Evolutionary conservation across 2,797 vertebrate genomes (phyloP), one percentile per base, ranked within the genome.

Genomic region (Cryptoprocta ferox): DNA sequence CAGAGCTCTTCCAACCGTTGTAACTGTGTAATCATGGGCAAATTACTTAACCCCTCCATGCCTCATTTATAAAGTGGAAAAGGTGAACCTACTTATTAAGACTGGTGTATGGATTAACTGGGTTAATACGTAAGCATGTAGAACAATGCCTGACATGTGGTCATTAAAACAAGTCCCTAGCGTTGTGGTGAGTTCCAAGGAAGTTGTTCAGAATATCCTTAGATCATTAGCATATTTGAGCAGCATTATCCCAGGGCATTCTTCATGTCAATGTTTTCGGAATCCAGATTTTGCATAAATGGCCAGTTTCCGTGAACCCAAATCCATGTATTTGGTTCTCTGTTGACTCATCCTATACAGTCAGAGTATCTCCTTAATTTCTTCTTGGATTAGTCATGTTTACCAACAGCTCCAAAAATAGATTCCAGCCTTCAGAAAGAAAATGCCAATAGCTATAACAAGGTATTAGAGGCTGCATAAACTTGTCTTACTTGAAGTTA

Each of bases 351-450:
- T 87, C 94, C 75, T 59, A 13, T 88, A 84, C 97, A 98, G 95
- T 97, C 97, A 97, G 94, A 95, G 96, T 66, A 24, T 75, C 86
- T 90, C 91, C 97, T 97, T 98, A 96, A 97, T 97, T 98, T 98
- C 95, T 96, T 97, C 95, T 96, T 95, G 87, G 89, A 92, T 94
- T 92, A 96, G 86, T 95, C 32, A 10, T 97, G 96, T 98, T 98
- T 97, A 82, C 97, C 92, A 92, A 96, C 95, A 98, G 93, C 93
- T 79, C 90, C 71, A 14, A 90, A 95, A 94, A 89, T 88, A 15
- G 59, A 93, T 89, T 73, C 73, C 80, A 50, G 73, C 95, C 96
- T 85, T 96, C 88, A 68, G 89, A 95, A 96, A 89, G 95, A 21
- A 48, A 91, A 83, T 0, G 32, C 97, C 96, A 98, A 96, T 97